Percentiles rank a stretch among this genome's conserved stretches.
These are phyloP conservation scores for Eupithecia centaureata DNA, from an alignment of 2,888 invertebrate genomes.

Conservation along the genomic window DNA sequence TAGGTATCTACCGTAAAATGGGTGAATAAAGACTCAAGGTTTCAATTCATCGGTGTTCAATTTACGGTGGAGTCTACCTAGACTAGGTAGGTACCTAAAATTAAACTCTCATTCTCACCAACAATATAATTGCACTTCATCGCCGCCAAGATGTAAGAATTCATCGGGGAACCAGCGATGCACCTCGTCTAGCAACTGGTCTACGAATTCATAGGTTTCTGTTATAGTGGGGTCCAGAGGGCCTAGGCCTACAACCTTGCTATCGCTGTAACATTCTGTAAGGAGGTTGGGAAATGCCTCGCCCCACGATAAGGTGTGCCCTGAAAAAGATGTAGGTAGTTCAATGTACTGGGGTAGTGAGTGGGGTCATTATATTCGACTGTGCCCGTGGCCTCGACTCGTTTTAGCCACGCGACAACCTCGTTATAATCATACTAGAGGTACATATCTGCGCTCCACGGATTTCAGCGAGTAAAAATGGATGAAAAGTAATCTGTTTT, in stretches of 20 bases:
- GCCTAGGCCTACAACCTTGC: conserved; percentile 82
- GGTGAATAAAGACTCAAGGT: too few relatives aligned
- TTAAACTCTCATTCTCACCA: conserved; percentile 87
- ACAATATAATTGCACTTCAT: conserved; percentile 92
- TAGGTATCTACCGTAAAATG: too few relatives aligned
- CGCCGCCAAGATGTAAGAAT: conserved; percentile 95
- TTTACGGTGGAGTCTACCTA: too few relatives aligned
- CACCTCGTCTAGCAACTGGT: conserved; percentile 87
- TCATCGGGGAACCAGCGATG: conserved; percentile 88
- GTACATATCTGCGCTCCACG: too few relatives aligned
- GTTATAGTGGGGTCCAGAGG: conserved; percentile 90
- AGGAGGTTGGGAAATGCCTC: conserved; percentile 87
- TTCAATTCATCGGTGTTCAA: too few relatives aligned
- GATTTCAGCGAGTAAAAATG: too few relatives aligned
- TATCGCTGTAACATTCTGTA: conserved; percentile 86
- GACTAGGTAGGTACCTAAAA: too few relatives aligned
- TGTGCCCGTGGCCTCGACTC: background rate
- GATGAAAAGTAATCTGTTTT: too few relatives aligned
- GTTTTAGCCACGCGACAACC: background rate
- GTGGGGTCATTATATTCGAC: background rate
- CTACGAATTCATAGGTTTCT: conserved; percentile 86
- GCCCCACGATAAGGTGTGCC: conserved; percentile 95
- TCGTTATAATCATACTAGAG: too few relatives aligned
- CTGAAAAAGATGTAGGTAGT: conserved; percentile 37
- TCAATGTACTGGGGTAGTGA: too few relatives aligned